Base-by-base conservation (phyloP, 1,140 invertebrate genomes). In the Sinonovacula constricta region DNA sequence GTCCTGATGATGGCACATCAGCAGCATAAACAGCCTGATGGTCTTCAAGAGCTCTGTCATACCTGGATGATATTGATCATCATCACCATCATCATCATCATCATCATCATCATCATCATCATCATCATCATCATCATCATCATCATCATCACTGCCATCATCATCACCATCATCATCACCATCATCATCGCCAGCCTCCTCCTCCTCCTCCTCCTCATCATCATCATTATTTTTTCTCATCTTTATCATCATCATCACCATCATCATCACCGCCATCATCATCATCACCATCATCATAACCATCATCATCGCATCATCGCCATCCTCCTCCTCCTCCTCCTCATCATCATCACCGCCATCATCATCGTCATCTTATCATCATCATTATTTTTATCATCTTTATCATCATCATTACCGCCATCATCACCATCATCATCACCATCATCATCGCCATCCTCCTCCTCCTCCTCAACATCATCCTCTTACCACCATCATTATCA, bases 1-100 rank as follows among this genome's bases (percentile, higher is more conserved):
- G n/a, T 90, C 80, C 12, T 88, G 91, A 93, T 88, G 72, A 36
- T 82, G 68, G 26, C 69, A 56, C 68, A 82, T 62, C 2, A 72
- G 39, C 24, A 82, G 57, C 45, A 82, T 54, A 65, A 76, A 76
- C 30, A 76, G 51, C 14, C 72, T 39, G 10, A 67, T 36, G 28
- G 45, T 57, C 53, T 76, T 76, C 51, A 76, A 30, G 3, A 76
- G 24, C 49, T 76, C 72, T 31, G 72, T 76, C 72, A 76, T 76
- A 15, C 72, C 72, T 76, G 62, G 14, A 74, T 53, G 15, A 49
- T 54, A 22, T 1, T 22, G 12, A 22, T n/a, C n/a, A n/a, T n/a
- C n/a, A n/a, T n/a, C n/a, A n/a, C n/a, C n/a, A n/a, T 45, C 18
- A 45, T 18, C 7, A 10, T 18, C 7, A 45, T 45, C 39, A 45